Base-by-base conservation (phyloP, 2,113 vertebrate genomes). In the Cynoglossus semilaevis region DNA sequence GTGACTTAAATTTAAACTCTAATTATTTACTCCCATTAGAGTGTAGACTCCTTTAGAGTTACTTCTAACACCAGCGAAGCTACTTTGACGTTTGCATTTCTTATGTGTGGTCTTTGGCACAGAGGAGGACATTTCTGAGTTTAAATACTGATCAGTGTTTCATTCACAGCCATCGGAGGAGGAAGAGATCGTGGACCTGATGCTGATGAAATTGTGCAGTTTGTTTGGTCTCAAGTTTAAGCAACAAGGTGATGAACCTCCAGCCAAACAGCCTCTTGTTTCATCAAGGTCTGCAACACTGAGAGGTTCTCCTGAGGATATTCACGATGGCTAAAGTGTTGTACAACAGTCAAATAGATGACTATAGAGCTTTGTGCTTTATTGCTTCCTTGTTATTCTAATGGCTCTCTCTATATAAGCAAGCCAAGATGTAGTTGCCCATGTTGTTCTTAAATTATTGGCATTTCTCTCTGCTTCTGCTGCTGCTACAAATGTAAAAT, bases 141-240 rank as follows among this genome's bases (percentile, higher is more conserved):
- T 29, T 29, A 6, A 4, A 4, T 29, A 4, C 22, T 29, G 22
- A 29, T 29, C 3, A 29, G 22, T 6, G 6, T 29, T 22, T 76
- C n/a, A 81, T 88, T 58, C 58, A 4, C 71, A 98, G 95, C 86
- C 92, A n/a, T 95, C 92, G 0, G 95, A 98, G 64, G 96, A 99
- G 44, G 93, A 92, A 29, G 95, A 98, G 85, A 95, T 97, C n/a
- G 91, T 92, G 0, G 91, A 97, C 53, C 83, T 97, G 71, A 92
- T 98, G 91, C 63, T 97, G 49, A 90, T 87, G 86, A 98, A 98
- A 87, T 77, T 94, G 57, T 91, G 89, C 85, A 92, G 91, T 72
- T 89, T 95, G 70, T 86, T 98, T 6, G 95, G 96, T 29, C 70
- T 96, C 57, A 91, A 91, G 77, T 83, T 68, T 64, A 94, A 93